These are phyloP conservation scores for Sceloporus tristichus DNA, from an alignment of 2,113 vertebrate species.

Conservation along the genomic window DNA sequence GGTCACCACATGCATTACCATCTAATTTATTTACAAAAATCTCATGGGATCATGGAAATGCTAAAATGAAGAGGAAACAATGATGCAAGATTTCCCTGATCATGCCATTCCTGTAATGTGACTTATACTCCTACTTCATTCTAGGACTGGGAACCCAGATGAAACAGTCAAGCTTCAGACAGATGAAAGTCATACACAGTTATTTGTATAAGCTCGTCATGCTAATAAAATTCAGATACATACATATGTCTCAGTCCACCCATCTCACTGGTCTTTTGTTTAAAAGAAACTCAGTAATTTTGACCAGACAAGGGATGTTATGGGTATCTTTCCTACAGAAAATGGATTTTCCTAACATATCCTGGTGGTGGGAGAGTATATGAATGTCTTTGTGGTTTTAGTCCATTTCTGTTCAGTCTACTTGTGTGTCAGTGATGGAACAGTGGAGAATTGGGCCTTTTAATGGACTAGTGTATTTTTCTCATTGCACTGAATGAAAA, in stretches of 20 bases:
- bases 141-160: not conserved
- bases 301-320: not conserved
- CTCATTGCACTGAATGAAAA: constrained; percentile 27
- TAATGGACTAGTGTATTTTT: constrained; percentile 18
- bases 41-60: not conserved
- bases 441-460: not conserved
- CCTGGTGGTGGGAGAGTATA: not conserved
- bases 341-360: not conserved
- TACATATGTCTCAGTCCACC: not conserved
- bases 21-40: not conserved
- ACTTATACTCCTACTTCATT: not conserved
- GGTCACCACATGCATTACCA: not conserved
- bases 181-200: not conserved
- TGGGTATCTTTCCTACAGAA: no score
- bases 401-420: not conserved
- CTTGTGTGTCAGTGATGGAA: constrained; percentile 15
- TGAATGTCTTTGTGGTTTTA: not conserved
- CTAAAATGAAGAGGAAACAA: not conserved
- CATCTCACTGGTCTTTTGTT: not conserved
- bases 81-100: not conserved
- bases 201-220: not conserved
- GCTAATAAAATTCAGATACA: no score
- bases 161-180: not conserved
- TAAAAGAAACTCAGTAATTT: not conserved
- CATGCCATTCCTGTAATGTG: not conserved